Conservation (phyloP, 2,888 invertebrate genomes). For the Ceriagrion tenellum region DNA sequence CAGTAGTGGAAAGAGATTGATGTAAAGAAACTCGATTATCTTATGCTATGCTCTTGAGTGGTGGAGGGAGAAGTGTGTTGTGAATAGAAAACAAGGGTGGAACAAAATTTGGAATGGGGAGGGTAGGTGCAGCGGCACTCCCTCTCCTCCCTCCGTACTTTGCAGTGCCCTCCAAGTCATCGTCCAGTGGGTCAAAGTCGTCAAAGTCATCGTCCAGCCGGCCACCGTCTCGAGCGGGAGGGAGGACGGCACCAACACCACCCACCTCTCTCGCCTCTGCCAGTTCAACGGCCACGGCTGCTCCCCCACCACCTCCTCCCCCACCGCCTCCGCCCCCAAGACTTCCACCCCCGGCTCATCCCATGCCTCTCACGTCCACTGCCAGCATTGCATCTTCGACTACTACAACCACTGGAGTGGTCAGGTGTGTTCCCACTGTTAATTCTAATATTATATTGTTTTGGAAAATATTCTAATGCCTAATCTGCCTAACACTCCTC, state of each 20-base stretch:
- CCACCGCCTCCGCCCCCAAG: conserved; percentile 58
- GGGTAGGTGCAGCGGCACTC: conserved; percentile 58
- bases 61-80: not conserved
- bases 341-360: conserved; percentile 54
- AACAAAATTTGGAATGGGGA: conserved; percentile 64
- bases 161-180: conserved; percentile 63
- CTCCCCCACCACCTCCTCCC: conserved; percentile 28
- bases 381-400: conserved; percentile 69
- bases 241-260: conserved; percentile 25
- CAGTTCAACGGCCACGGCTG: not conserved
- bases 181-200: conserved; percentile 64
- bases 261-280: conserved; percentile 34
- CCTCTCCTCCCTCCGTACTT: conserved; percentile 60
- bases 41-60: too few species aligned
- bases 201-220: conserved; percentile 62
- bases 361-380: conserved; percentile 53
- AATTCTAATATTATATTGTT: too few species aligned
- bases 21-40: too few species aligned
- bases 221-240: conserved; percentile 50
- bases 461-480: not conserved
- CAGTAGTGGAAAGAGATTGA: too few species aligned
- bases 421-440: conserved; percentile 70
- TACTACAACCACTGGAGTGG: conserved; percentile 69
- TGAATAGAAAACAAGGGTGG: conserved; percentile 46
- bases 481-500: not conserved